Evolutionary conservation across 2,113 vertebrate genomes (phyloP), one percentile per base, ranked within the genome.

Genomic region (Abramis brama): DNA sequence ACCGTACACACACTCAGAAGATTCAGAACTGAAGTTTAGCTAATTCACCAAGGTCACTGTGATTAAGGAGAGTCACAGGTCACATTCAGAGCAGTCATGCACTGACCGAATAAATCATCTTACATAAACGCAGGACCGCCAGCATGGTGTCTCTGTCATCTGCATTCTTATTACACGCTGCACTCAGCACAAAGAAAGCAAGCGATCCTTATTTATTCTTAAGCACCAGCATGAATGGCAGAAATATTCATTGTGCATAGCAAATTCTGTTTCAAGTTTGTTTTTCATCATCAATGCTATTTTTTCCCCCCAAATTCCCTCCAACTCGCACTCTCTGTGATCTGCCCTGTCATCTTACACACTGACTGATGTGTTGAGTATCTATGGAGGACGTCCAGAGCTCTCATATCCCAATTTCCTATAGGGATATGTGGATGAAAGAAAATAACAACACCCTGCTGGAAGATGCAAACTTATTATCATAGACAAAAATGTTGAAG

Each of bases 171-270:
- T 52, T 82, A 39, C 57, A 66, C 27, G 70, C 45, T 33, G 43
- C 64, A 78, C 52, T 47, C 47, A 15, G 74, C 71, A 71, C 68
- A 76, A 84, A 88, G 59, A 59, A 13, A 89, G 86, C 73, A 23
- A 78, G 43, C 25, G 30, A 55, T 85, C 70, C 75, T 87, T 85
- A 87, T 87, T 82, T 89, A 85, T 87, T 89, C 78, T 71, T 47
- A 82, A 64, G 62, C 86, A 73, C 79, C 60, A 36, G 79, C 57
- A 60, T 27, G 79, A 79, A 83, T 84, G 73, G 73, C 82, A 82
- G 85, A 88, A 85, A 89, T 89, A 87, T 87, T 89, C 79, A 87
- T 83, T 74, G 74, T 89, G 82, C 36, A 74, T 91, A 82, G 78
- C 23, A 17, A 64, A 79, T 88, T 89, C 85, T 15, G 64, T 71